Conservation (phyloP, 2,113 vertebrate genomes). For the Anarrhichthys ocellatus region DNA sequence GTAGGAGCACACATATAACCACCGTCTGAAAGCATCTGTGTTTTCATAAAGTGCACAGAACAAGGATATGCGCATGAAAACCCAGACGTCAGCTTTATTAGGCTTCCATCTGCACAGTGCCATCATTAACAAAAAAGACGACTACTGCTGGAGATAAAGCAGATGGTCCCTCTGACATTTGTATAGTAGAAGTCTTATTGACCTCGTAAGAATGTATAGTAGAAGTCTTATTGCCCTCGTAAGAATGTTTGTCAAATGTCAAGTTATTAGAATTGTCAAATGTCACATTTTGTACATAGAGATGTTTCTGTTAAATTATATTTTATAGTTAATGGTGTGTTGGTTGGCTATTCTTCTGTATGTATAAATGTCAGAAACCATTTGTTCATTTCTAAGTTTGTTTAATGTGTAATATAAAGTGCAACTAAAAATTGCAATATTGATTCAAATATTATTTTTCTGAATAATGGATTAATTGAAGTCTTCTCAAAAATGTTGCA, state of each 20-base stretch:
- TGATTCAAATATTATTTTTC: not conserved
- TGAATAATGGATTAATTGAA: not conserved
- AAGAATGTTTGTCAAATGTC: not conserved
- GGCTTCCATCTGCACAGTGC: slow-evolving; percentile 2
- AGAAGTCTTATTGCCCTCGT: not conserved
- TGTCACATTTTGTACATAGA: not conserved
- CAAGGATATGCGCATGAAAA: not conserved
- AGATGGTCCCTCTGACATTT: not conserved
- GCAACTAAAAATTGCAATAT: too few relatives aligned
- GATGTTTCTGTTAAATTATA: not conserved
- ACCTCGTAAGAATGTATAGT: too few relatives aligned
- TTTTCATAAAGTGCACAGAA: not conserved
- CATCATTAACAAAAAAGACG: not conserved
- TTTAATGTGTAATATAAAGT: not conserved
- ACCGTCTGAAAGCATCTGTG: slow-evolving; percentile 39
- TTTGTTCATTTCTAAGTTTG: not conserved
- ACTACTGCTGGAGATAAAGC: not conserved
- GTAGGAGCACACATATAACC: slow-evolving; percentile 58
- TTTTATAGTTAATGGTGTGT: not conserved
- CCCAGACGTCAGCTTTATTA: not conserved
- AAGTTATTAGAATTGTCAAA: not conserved
- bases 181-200: not conserved
- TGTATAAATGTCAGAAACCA: not conserved
- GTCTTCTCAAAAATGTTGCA: not conserved
- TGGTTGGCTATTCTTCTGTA: slow-evolving; percentile 3